These are phyloP conservation scores for Albula goreensis DNA, from an alignment of 2,113 vertebrate species.

Conservation along the genomic window DNA sequence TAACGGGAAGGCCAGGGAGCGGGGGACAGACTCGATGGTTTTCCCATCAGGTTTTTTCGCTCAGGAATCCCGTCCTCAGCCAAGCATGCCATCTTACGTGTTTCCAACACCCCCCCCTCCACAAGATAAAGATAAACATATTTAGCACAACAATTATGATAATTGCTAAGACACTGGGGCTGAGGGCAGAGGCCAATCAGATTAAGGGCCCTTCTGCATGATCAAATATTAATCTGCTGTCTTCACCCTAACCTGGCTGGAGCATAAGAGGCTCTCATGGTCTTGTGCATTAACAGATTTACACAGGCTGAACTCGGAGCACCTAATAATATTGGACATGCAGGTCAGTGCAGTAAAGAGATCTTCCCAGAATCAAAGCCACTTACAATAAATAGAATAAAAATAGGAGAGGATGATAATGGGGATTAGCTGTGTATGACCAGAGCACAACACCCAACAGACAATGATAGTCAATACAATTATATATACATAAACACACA, in stretches of 20 bases:
- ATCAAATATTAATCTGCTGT: slow-evolving; percentile 98
- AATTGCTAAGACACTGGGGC: slow-evolving; percentile 89
- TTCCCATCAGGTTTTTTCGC: slow-evolving; percentile 9
- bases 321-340: slow-evolving; percentile 87
- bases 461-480: slow-evolving; percentile 44
- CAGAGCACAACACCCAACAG: slow-evolving; percentile 56
- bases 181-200: slow-evolving; percentile 88
- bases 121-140: slow-evolving; percentile 86
- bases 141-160: slow-evolving; percentile 96
- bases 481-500: too few relatives aligned
- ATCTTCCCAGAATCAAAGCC: slow-evolving; percentile 79
- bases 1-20: too few relatives aligned
- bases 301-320: slow-evolving; percentile 83
- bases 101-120: slow-evolving; percentile 75
- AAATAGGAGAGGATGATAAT: slow-evolving; percentile 65
- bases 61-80: slow-evolving; percentile 30
- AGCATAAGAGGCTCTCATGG: slow-evolving; percentile 88
- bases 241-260: slow-evolving; percentile 85
- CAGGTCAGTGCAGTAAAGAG: slow-evolving; percentile 75
- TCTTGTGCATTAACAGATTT: slow-evolving; percentile 97
- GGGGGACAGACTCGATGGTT: too few relatives aligned
- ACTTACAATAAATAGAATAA: slow-evolving; percentile 85
- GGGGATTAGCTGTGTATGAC: slow-evolving; percentile 59
- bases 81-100: slow-evolving; percentile 59
- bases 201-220: slow-evolving; percentile 91